Evolutionary conservation across 1,140 invertebrate species (phyloP), one percentile per base, ranked within the genome.

Genomic region (Drosophila sucinea): DNA sequence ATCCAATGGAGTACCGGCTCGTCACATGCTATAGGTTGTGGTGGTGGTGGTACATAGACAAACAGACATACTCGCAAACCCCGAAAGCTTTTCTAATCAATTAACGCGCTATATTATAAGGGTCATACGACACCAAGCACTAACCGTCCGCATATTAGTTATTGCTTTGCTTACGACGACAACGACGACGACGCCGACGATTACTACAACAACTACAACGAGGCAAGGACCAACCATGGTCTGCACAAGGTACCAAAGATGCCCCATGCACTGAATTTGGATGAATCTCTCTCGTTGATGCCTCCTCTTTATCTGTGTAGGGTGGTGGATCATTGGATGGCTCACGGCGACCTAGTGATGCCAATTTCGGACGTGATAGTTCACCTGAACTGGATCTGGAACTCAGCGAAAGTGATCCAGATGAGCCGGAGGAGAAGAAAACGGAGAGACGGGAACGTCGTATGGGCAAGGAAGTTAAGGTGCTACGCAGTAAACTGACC

Each of bases 401-500:
- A 92, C 65, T 91, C 90, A 83, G 93, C 91, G 70, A 94, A 92
- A 92, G 95, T 91, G 95, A 95, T 87, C 95, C 95, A 51, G 94
- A 95, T 32, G 96, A 96, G 81, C 95, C 95, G 66, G 95, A 95
- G 56, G 95, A 96, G 76, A 95, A 96, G 64, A 93, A 94, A 75
- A 93, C 94, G 73, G 94, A 94, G 60, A 93, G 94, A 74, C 91
- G 92, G 7, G 91, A 92, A 35, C 93, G 93, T 69, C 93, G 96
- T 79, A 81, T 95, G 57, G 93, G 94, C 54, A 95, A 96, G 74
- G 96, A 96, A 92, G 91, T 97, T 7, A 96, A 96, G 90, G 93
- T 97, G 66, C 93, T 97, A 74, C 94, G 93, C 57, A 95, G 95
- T 60, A 97, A 97, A 92, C 93, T 97, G n/a, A 94, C 94, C 71